Conservation (phyloP, 2,888 invertebrate species). For the Amphipoea oculea region DNA sequence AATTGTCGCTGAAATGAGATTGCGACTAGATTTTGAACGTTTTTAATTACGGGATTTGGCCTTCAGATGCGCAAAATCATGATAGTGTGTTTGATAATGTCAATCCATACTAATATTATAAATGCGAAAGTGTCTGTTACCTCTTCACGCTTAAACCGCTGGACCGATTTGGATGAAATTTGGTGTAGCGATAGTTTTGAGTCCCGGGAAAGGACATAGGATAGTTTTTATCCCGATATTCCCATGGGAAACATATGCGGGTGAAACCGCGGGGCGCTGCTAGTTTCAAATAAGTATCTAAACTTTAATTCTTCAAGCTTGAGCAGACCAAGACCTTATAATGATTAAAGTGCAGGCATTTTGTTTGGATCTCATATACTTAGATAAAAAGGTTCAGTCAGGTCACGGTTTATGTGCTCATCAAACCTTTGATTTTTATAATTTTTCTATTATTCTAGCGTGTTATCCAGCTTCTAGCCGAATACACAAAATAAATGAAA, state of each 20-base stretch:
- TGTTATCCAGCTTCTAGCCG: neutral
- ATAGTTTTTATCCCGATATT: too few relatives aligned
- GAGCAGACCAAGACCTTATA: neutral
- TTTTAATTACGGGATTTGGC: too few relatives aligned
- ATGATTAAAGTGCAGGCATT: too few relatives aligned
- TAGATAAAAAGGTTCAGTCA: neutral
- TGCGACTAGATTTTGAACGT: too few relatives aligned
- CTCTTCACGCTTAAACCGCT: too few relatives aligned
- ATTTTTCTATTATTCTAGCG: neutral
- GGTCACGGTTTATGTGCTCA: neutral
- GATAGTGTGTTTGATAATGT: neutral
- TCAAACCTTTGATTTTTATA: neutral
- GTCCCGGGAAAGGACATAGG: too few relatives aligned
- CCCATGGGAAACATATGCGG: too few relatives aligned
- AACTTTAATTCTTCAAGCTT: neutral
- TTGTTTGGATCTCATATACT: neutral
- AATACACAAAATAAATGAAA: conserved; percentile 12
- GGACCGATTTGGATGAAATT: too few relatives aligned
- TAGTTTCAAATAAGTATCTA: neutral
- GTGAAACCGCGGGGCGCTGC: too few relatives aligned
- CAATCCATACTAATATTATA: neutral
- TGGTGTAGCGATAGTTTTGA: too few relatives aligned
- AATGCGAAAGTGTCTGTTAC: too few relatives aligned
- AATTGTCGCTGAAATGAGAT: too few relatives aligned
- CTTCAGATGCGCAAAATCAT: neutral